Evolutionary conservation across 2,888 invertebrate genomes (phyloP), one percentile per base, ranked within the genome.

Genomic region (Microchrysa polita): DNA sequence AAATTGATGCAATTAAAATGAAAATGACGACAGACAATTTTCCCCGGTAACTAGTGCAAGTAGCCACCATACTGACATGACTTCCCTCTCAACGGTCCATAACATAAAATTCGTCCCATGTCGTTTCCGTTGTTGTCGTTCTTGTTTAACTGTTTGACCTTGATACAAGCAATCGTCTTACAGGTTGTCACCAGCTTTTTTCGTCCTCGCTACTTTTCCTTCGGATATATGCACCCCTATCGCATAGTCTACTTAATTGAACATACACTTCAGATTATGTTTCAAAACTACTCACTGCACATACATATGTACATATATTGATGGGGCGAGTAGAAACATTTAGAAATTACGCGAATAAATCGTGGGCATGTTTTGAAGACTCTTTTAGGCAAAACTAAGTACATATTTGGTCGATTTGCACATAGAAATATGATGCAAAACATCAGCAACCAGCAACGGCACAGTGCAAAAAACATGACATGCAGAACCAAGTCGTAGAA

Each of bases 381-480:
- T 48, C 10, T 48, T 48, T 48, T 48, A n/a, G 48, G 48, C 27
- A 34, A 2, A 34, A 48, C 12, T 48, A n/a, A n/a, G n/a, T n/a
- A n/a, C n/a, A n/a, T n/a, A 48, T 48, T 48, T 10, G 27, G 4
- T 48, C 48, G 48, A 34, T 48, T 48, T 48, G 48, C 12, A 48
- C 2, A 48, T 10, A 2, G 48, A 61, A 61, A 55, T 5, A 61
- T 7, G 7, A 5, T 5, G 27, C 7, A 34, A 34, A 34, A 34
- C 27, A 34, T 2, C 61, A 40, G 34, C 61, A 40, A 23, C 40
- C 23, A 61, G n/a, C 61, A 61, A n/a, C 61, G n/a, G n/a, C n/a
- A n/a, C n/a, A 61, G 40, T 61, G 61, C 40, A 61, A 23, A 18
- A 40, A 61, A 40, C 61, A 61, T 61, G 40, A 23, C 61, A 61